phyloP scores from a whole-genome alignment of 2,113 vertebrate species.

The Pogona vitticeps region DNA sequence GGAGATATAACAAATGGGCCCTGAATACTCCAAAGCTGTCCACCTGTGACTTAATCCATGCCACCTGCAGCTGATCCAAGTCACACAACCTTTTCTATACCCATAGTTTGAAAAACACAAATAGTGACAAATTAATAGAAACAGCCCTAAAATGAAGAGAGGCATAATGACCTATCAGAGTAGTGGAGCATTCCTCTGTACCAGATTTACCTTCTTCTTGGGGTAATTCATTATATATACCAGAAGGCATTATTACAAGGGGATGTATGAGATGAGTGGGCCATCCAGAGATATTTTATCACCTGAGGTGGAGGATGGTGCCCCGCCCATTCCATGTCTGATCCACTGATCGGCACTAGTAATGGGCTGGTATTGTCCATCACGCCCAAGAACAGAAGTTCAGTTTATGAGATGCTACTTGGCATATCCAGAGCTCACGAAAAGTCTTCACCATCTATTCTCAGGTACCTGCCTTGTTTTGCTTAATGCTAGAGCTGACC shows the following conservation, averaged over 20 bases:
- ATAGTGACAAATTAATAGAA: background rate
- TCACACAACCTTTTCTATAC: background rate
- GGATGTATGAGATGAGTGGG: background rate
- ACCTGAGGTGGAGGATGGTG: too few species aligned
- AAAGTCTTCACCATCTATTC: background rate
- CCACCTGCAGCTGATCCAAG: background rate
- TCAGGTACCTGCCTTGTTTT: background rate
- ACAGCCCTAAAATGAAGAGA: background rate
- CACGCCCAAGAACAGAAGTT: background rate
- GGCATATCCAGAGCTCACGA: too few species aligned
- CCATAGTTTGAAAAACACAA: background rate
- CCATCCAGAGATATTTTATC: background rate
- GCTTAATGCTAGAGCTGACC: background rate
- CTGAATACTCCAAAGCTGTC: background rate
- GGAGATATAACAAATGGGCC: too few species aligned
- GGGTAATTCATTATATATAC: background rate
- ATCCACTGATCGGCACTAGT: background rate
- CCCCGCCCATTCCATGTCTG: background rate
- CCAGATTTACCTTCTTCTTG: background rate
- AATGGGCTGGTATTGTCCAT: background rate
- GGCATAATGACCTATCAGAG: background rate
- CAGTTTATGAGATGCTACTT: background rate
- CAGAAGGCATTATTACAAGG: background rate
- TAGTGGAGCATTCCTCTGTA: background rate
- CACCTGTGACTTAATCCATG: background rate